Base-by-base conservation (phyloP, 2,113 vertebrate species). In the Sigmodon hispidus region DNA sequence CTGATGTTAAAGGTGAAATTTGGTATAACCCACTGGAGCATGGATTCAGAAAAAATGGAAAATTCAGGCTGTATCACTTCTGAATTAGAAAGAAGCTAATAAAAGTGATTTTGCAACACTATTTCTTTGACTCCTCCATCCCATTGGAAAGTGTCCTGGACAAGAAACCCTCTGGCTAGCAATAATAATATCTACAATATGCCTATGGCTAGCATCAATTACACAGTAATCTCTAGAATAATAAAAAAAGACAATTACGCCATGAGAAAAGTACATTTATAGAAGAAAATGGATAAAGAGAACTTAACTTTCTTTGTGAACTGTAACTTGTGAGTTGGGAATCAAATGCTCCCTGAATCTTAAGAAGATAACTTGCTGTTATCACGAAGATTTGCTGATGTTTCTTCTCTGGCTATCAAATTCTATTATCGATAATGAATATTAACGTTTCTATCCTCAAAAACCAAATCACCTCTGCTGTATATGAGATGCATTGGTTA, bases 1-100 rank as follows among this genome's bases (percentile, higher is more conserved):
- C 77, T 90, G 90, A 91, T 97, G 88, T 94, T 97, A 97, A 96
- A 97, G 95, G 95, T 96, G 96, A 96, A 97, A 97, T 94, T 40
- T 90, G 95, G 96, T 93, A 88, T 91, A 87, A 88, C 72, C 89
- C 96, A 97, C 85, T 97, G 96, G 92, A 95, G 95, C 96, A 94
- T 96, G 57, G 90, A 96, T 94, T 94, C 81, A 93, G 91, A 94
- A 96, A 96, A 94, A 96, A 97, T 77, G 96, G 95, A 95, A 95
- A 98, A 93, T 91, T 63, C 57, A 94, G 92, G 63, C 3, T 75
- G 45, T 96, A 94, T 93, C 75, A 73, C 92, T 97, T 96, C 50
- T 15, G 94, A 81, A 91, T 85, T 91, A 92, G 70, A 97, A 97
- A 96, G 45, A 97, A 91, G 75, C 69, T 95, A 95, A 89, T 90